Percentiles rank a stretch among this genome's conserved stretches.
These are phyloP conservation scores for Melanocharis versteri DNA, from an alignment of 2,113 vertebrate species.

Conservation along the genomic window DNA sequence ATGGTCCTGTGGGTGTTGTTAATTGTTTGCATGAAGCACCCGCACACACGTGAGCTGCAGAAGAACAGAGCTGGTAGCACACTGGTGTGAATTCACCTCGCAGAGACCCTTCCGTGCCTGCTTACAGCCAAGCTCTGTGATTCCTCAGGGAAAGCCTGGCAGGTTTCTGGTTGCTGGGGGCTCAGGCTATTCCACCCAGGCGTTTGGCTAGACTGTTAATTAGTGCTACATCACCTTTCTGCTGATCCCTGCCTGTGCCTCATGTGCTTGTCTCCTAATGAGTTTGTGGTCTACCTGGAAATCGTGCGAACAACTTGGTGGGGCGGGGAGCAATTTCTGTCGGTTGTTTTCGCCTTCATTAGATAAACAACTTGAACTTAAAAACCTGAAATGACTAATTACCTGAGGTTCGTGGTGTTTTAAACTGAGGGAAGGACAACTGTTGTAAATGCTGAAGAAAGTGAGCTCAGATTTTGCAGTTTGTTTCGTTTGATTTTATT, in stretches of 20 bases:
- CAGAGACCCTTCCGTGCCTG: background rate
- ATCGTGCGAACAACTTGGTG: background rate
- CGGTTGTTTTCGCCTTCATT: background rate
- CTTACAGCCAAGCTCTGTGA: background rate
- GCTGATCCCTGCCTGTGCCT: background rate
- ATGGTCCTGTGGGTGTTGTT: background rate
- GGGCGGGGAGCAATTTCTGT: background rate
- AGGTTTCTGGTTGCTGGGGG: background rate
- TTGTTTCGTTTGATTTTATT: background rate
- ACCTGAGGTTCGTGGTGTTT: background rate
- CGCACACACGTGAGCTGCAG: background rate
- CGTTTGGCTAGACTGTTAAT: conserved; percentile 25
- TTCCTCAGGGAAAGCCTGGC: background rate
- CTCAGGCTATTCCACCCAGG: background rate
- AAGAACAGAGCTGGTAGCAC: background rate
- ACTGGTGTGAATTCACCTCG: background rate
- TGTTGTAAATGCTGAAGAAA: background rate
- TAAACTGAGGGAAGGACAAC: background rate
- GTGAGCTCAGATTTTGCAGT: background rate
- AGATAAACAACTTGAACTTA: background rate
- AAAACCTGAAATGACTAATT: background rate
- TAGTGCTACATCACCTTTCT: background rate
- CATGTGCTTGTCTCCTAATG: background rate
- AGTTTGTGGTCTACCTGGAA: conserved; percentile 37
- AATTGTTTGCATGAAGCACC: background rate